phyloP scores from a whole-genome alignment of 2,888 invertebrate genomes.

The Phrixothrix hirtus region DNA sequence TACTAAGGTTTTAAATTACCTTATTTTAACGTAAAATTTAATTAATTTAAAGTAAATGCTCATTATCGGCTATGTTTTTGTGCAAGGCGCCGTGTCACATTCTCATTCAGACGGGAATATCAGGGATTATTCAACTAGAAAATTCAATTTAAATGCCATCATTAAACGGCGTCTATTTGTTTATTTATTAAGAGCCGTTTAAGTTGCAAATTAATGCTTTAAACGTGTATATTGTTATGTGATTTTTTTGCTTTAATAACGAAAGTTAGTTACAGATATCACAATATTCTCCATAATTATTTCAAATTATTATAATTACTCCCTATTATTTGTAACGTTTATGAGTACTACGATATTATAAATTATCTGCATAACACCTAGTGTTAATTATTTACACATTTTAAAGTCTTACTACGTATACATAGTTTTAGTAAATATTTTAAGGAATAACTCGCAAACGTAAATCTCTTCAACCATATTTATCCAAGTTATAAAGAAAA shows the following conservation, averaged over 20 bases:
- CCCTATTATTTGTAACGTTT: background rate
- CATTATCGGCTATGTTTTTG: constrained; percentile 19
- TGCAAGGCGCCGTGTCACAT: constrained; percentile 32
- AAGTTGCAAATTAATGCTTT: constrained; percentile 16
- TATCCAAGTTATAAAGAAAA: too few species aligned
- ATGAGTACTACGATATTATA: background rate
- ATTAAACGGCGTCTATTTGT: constrained; percentile 48
- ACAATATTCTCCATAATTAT: background rate
- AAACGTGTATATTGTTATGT: constrained; percentile 2
- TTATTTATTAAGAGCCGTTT: constrained; percentile 43
- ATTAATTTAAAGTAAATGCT: constrained; percentile 21
- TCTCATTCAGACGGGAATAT: constrained; percentile 38
- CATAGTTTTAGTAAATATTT: too few species aligned
- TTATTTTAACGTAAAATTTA: constrained; percentile 18
- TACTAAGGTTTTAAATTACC: constrained; percentile 2
- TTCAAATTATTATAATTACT: background rate
- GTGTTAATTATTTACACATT: too few species aligned
- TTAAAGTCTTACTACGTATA: too few species aligned
- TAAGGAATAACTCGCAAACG: too few species aligned
- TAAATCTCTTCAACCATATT: too few species aligned
- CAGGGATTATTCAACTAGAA: constrained; percentile 48
- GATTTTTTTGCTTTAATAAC: background rate
- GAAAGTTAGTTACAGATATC: background rate
- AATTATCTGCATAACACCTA: too few species aligned
- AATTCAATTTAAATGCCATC: constrained; percentile 49